Conservation (phyloP, 2,113 vertebrate species). For the Polypterus bichir region DNA sequence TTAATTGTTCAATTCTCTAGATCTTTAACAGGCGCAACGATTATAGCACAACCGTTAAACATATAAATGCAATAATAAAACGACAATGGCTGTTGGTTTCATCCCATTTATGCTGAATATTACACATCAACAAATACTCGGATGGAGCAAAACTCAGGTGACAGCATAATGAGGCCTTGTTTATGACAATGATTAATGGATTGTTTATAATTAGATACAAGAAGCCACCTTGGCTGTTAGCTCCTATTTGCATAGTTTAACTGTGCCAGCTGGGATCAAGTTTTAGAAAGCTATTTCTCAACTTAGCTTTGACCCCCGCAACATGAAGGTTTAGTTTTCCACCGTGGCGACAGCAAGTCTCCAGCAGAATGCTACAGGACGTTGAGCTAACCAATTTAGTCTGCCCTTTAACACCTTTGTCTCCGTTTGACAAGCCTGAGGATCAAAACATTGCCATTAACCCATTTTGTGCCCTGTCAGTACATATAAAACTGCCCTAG, state of each 20-base stretch:
- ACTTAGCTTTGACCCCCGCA: conserved; percentile 43
- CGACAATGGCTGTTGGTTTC: too few species aligned
- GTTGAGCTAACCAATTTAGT: conserved; percentile 45
- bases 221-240: conserved; percentile 27
- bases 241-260: conserved; percentile 49
- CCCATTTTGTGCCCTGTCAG: conserved; percentile 2
- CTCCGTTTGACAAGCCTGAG: conserved; percentile 21
- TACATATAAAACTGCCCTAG: too few species aligned
- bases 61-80: too few species aligned
- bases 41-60: too few species aligned
- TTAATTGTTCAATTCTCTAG: too few species aligned
- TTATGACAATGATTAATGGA: conserved; percentile 47
- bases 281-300: conserved; percentile 50
- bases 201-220: conserved; percentile 36
- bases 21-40: too few species aligned
- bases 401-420: conserved; percentile 39
- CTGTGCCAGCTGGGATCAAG: conserved; percentile 40
- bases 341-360: conserved; percentile 62
- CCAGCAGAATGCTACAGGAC: conserved; percentile 56
- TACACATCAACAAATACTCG: too few species aligned
- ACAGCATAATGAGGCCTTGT: conserved; percentile 29
- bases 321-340: conserved; percentile 43
- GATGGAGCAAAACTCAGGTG: neutral
- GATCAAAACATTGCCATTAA: conserved; percentile 40
- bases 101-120: too few species aligned